Conservation (phyloP, 2,888 invertebrate genomes). For the Eremobia ochroleuca region DNA sequence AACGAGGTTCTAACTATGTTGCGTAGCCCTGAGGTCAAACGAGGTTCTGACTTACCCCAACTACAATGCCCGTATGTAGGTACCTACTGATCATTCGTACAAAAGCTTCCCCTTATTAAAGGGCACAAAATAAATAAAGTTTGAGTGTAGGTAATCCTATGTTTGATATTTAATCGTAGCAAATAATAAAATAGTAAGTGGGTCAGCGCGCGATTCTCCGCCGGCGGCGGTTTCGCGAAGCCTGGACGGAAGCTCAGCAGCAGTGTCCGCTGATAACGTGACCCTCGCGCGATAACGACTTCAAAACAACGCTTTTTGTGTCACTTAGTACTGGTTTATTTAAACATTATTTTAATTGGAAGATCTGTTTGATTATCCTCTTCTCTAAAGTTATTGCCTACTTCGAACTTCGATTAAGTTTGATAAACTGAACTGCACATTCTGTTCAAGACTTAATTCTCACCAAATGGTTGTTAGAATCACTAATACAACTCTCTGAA, state of each 20-base stretch:
- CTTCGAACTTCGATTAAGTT: background rate
- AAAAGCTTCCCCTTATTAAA: background rate
- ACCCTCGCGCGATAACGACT: conserved; percentile 77
- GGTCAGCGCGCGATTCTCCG: conserved; percentile 69
- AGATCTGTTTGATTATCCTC: conserved; percentile 10
- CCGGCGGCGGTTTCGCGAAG: conserved; percentile 53
- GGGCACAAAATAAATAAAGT: background rate
- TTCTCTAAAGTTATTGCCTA: background rate
- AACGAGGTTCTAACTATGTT: background rate
- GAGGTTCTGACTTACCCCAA: background rate
- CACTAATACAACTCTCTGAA: too few species aligned
- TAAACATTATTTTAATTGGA: conserved; percentile 1
- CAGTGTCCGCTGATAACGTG: conserved; percentile 80
- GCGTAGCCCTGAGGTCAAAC: too few species aligned
- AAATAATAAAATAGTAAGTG: conserved; percentile 62
- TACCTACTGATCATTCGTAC: background rate
- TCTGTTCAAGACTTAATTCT: background rate
- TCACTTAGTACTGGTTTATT: conserved; percentile 45
- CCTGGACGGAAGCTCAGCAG: conserved; percentile 79
- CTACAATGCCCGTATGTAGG: background rate
- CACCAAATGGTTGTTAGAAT: background rate
- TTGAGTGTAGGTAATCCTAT: conserved; percentile 26
- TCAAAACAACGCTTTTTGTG: conserved; percentile 75
- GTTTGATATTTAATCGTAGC: conserved; percentile 32
- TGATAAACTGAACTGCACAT: background rate